Conservation (phyloP, 2,113 vertebrate species). For the Notarius quadriscutis region DNA sequence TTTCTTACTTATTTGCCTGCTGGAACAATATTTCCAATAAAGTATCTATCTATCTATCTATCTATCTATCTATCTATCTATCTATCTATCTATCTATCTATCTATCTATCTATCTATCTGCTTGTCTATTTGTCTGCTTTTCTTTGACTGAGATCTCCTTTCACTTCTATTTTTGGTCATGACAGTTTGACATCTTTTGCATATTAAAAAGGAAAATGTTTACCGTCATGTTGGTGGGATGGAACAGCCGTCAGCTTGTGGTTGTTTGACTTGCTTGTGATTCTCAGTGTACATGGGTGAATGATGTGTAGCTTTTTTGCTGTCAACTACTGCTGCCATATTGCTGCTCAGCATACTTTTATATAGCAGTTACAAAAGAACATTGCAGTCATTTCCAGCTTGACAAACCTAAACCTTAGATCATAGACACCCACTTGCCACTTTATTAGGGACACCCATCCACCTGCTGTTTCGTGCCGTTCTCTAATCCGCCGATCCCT, state of each 20-base stretch:
- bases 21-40: neutral
- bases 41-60: neutral
- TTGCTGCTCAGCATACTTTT: neutral
- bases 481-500: too few relatives aligned
- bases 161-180: neutral
- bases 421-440: neutral
- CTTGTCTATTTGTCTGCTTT: neutral
- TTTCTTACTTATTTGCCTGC: neutral
- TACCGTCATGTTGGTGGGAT: neutral
- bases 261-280: slow-evolving; percentile 1
- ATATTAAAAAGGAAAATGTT: slow-evolving; percentile 9
- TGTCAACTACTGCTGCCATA: neutral
- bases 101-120: neutral
- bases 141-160: slow-evolving; percentile 8
- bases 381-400: neutral
- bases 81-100: neutral
- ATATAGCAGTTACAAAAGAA: neutral
- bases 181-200: slow-evolving; percentile 13
- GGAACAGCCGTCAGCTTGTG: slow-evolving; percentile 2
- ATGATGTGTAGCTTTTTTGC: neutral
- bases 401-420: neutral
- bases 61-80: neutral
- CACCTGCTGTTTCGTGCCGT: too few relatives aligned
- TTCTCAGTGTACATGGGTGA: neutral
- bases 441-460: too few relatives aligned